A percentile compares a stretch with the other conserved stretches of the same genome.
These are phyloP conservation scores for Eucera pruinosa DNA, from an alignment of 2,888 invertebrate genomes.

Conservation along the genomic window DNA sequence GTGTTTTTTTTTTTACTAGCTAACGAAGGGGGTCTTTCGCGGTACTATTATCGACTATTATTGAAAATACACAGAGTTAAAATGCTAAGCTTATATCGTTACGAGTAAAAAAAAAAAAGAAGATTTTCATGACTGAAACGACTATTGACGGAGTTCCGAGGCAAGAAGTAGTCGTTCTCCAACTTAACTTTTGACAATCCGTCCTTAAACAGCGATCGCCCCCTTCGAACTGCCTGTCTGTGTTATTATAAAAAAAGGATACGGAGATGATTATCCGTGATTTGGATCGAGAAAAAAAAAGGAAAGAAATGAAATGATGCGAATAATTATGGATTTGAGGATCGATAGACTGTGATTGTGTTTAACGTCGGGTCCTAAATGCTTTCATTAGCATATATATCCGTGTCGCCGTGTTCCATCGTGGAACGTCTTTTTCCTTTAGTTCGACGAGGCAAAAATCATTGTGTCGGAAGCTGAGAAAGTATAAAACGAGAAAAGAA, in stretches of 20 bases:
- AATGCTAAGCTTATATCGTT: slow-evolving; percentile 21
- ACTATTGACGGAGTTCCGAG: slow-evolving; percentile 27
- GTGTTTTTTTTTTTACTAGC: slow-evolving; percentile 42
- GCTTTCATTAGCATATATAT: neutral
- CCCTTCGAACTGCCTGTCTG: slow-evolving; percentile 62
- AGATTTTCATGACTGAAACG: slow-evolving; percentile 38
- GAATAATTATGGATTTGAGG: neutral
- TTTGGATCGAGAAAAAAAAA: slow-evolving; percentile 1
- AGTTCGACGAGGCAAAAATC: slow-evolving; percentile 23
- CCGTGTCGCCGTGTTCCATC: neutral
- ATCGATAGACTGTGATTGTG: neutral
- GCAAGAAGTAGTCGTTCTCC: slow-evolving; percentile 34
- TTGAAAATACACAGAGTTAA: slow-evolving; percentile 19
- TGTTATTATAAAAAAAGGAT: neutral
- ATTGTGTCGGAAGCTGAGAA: neutral
- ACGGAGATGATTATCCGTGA: neutral
- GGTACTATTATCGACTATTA: slow-evolving; percentile 41
- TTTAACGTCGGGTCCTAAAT: neutral
- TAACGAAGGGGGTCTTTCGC: slow-evolving; percentile 46
- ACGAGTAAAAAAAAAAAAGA: slow-evolving; percentile 15
- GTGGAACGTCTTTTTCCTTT: slow-evolving; percentile 32
- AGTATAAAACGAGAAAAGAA: neutral
- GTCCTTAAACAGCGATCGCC: slow-evolving; percentile 71
- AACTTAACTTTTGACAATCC: slow-evolving; percentile 71
- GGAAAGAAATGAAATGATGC: too few relatives aligned